Evolutionary conservation across 1,140 invertebrate genomes (phyloP).

Genomic region (Capitella teleta): DNA sequence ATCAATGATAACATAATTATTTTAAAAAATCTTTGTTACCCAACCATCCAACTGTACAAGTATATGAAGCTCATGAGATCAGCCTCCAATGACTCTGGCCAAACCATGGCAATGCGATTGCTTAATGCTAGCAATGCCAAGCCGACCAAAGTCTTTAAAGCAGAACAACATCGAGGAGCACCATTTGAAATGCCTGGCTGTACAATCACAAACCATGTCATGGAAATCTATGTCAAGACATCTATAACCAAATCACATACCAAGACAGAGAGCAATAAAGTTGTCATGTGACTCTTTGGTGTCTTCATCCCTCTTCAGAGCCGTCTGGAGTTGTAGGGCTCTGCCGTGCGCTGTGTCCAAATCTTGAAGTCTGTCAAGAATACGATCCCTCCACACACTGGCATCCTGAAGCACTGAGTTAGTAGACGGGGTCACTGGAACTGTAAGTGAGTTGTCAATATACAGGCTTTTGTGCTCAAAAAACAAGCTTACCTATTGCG

Average conservation of each 20-base stretch:
- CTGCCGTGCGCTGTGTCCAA: background rate
- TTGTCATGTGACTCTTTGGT: slow-evolving; percentile 12
- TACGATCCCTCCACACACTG: slow-evolving; percentile 4
- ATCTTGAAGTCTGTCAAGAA: slow-evolving; percentile 1
- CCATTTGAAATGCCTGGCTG: too few species aligned
- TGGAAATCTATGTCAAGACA: too few species aligned
- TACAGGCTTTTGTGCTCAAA: background rate
- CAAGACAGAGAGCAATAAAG: slow-evolving; percentile 6
- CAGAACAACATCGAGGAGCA: too few species aligned
- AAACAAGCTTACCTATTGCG: background rate
- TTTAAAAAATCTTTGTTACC: too few species aligned
- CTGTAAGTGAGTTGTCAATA: background rate
- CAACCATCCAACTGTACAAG: too few species aligned
- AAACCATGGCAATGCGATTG: too few species aligned
- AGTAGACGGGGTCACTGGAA: background rate
- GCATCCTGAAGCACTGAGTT: slow-evolving; percentile 10
- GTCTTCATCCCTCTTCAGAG: slow-evolving; percentile 3
- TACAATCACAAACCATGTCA: too few species aligned
- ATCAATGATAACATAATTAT: too few species aligned
- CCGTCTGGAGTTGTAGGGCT: slow-evolving; percentile 4
- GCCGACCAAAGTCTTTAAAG: too few species aligned
- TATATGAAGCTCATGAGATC: too few species aligned
- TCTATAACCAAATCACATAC: background rate
- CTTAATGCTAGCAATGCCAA: too few species aligned
- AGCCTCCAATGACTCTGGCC: too few species aligned